A percentile compares a stretch with the other conserved stretches of the same genome.
Evolutionary conservation across 2,888 invertebrate genomes (phyloP).

Genomic region (Protula sp.): DNA sequence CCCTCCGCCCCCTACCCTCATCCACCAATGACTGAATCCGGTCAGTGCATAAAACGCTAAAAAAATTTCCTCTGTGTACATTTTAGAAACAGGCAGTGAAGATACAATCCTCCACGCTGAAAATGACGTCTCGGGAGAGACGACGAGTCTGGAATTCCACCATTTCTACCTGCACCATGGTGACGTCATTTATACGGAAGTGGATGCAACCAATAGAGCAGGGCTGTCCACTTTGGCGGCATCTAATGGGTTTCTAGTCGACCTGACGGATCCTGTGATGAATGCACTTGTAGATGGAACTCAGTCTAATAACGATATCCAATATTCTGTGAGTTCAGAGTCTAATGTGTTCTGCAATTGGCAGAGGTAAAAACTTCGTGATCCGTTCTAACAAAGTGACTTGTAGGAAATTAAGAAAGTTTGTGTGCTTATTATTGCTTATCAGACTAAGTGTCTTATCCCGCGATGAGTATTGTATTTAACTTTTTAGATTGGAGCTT

Average conservation of each 20-base stretch:
- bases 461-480: no score
- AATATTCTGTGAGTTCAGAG: background rate
- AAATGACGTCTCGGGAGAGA: no score
- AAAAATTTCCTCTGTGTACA: no score
- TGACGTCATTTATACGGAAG: background rate
- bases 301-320: background rate
- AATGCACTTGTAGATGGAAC: background rate
- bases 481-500: no score
- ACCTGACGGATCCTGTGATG: constrained; percentile 1
- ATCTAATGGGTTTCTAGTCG: background rate
- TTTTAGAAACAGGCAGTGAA: background rate
- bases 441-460: no score
- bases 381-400: no score
- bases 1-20: no score
- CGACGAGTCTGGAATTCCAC: background rate
- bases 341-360: background rate
- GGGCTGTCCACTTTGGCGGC: background rate
- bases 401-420: no score
- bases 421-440: background rate
- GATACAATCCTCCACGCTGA: background rate
- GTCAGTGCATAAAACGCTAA: no score
- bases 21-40: no score
- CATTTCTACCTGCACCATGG: background rate
- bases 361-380: no score
- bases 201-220: background rate